These are phyloP conservation scores for Alosa sapidissima DNA, from an alignment of 2,797 vertebrate genomes.

Conservation along the genomic window DNA sequence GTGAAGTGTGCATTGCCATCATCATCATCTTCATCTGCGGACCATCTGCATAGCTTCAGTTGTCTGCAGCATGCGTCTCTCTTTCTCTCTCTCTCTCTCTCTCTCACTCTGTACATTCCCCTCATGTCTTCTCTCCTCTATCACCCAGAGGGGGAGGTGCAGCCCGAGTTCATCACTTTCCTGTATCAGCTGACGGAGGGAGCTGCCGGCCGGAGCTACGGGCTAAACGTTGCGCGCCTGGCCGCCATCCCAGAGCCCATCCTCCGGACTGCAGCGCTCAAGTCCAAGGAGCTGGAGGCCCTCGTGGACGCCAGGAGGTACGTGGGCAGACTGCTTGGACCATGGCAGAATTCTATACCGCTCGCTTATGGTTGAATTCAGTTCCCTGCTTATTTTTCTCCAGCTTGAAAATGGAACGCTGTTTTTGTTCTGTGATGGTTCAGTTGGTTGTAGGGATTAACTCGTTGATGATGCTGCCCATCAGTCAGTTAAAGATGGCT, in stretches of 20 bases:
- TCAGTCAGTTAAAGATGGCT: neutral
- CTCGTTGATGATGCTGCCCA: neutral
- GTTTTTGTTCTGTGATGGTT: neutral
- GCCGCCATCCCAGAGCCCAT: conserved; percentile 86
- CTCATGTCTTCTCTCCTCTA: neutral
- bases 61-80: neutral
- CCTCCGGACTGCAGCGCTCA: conserved; percentile 83
- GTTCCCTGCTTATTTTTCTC: neutral
- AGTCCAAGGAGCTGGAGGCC: conserved; percentile 87
- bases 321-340: neutral
- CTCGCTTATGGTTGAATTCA: neutral
- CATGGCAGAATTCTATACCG: neutral
- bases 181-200: conserved; percentile 92
- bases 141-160: conserved; percentile 68
- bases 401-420: neutral
- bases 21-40: neutral
- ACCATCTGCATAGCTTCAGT: neutral
- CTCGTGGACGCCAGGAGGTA: conserved; percentile 85
- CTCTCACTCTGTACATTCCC: neutral
- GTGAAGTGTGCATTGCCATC: neutral
- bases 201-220: conserved; percentile 89
- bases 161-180: conserved; percentile 91
- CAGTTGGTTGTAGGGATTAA: neutral
- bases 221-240: conserved; percentile 92
- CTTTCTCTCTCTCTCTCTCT: neutral